Conservation (phyloP, 2,113 vertebrate genomes). For the Cynopterus brachyotis region DNA sequence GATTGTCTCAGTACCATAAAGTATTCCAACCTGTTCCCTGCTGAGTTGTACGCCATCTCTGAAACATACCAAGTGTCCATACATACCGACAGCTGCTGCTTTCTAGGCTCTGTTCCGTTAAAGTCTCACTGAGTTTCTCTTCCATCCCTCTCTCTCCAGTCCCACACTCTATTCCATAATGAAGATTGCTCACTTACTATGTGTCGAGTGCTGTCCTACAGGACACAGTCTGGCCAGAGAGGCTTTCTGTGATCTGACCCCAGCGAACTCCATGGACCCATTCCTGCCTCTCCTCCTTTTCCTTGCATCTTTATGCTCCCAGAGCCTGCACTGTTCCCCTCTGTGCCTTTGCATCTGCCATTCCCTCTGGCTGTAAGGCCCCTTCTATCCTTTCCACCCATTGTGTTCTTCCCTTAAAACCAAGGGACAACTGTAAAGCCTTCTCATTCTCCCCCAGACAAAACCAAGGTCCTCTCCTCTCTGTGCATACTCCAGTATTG, state of each 20-base stretch:
- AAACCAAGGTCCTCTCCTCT: neutral
- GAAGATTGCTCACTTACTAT: neutral
- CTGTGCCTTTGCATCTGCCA: neutral
- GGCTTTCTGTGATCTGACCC: neutral
- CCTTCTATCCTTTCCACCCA: neutral
- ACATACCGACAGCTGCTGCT: neutral
- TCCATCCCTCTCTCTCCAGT: neutral
- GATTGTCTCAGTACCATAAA: neutral
- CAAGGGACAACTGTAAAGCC: neutral
- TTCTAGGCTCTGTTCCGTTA: neutral
- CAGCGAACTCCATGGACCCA: accelerated
- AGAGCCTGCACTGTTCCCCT: neutral
- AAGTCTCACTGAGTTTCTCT: neutral
- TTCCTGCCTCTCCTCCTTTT: neutral
- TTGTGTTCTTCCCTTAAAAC: neutral
- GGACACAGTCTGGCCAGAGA: neutral
- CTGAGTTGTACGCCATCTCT: neutral
- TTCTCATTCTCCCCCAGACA: neutral
- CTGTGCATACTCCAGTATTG: neutral
- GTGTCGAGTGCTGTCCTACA: neutral
- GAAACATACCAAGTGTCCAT: neutral
- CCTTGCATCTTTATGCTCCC: neutral
- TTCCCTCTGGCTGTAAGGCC: neutral
- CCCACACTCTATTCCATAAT: neutral
- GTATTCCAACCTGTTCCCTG: neutral